Base-by-base conservation (phyloP, 2,113 vertebrate genomes). In the Micronycteris hirsuta region DNA sequence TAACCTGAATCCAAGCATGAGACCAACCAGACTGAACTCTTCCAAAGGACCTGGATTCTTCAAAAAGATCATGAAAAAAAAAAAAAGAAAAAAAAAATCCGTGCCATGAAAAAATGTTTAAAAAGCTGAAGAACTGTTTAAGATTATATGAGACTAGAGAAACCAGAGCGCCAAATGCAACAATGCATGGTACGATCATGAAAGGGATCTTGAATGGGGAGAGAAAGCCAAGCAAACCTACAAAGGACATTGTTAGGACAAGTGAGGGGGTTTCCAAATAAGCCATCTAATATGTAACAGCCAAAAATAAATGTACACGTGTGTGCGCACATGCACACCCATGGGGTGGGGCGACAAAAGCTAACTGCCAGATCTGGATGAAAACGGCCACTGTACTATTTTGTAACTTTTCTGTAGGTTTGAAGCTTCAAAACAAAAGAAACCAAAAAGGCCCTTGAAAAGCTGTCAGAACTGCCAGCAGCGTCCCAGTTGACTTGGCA, bases 401-500 rank as follows among this genome's bases (percentile, higher is more conserved):
- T 65, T n/a, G 1, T n/a, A 56, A 65, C 56, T 93, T 74, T 63
- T 54, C 47, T 10, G 10, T 13, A 74, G 84, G 45, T 86, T 83
- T 91, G 19, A 78, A 65, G n/a, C 70, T 89, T 89, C 58, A 71
- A 45, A 88, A 88, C 8, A 70, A 77, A 92, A 82, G 47, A 70
- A 83, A 83, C 1, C 26, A 43, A 4, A 90, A 56, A 84, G 28
- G 22, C 31, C 47, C 63, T 56, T 24, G 20, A 14, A 38, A 38
- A 47, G 41, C 76, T 71, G 12, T 33, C 7, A 28, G 65, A 63
- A 68, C 14, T 4, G n/a, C 28, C 6, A 38, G 19, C 14, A 7
- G 43, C 43, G 24, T 63, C 28, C 4, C 1, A 17, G n/a, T 8
- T 19, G 22, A 93, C 93, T 7, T 0, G 7, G 14, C 5, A 98